Evolutionary conservation across 2,888 invertebrate species (phyloP).

Genomic region (Heliconius aoede): DNA sequence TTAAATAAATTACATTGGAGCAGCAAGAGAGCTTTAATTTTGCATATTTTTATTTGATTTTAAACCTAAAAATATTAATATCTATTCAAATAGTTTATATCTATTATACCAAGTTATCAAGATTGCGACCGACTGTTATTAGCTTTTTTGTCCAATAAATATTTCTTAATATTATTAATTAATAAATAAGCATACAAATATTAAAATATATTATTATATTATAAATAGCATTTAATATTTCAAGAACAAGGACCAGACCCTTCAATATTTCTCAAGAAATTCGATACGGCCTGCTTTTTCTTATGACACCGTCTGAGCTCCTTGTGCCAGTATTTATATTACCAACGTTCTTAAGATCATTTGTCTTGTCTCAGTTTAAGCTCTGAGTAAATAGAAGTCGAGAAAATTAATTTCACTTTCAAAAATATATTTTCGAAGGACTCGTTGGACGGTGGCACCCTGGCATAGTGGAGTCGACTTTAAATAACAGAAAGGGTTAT

Average conservation of each 20-base stretch:
- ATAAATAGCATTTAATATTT: neutral
- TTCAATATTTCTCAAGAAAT: slow-evolving; percentile 15
- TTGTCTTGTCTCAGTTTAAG: neutral
- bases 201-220: neutral
- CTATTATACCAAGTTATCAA: no score
- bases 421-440: neutral
- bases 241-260: neutral
- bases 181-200: no score
- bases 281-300: slow-evolving; percentile 11
- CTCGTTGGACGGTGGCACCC: neutral
- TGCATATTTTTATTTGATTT: no score
- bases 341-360: neutral
- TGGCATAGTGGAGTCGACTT: neutral
- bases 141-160: no score
- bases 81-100: no score
- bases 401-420: neutral
- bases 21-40: no score
- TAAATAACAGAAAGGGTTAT: neutral
- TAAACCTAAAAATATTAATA: no score
- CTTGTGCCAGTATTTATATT: slow-evolving; percentile 1
- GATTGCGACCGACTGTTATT: no score
- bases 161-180: no score
- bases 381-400: neutral
- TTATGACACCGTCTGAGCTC: slow-evolving; percentile 17
- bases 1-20: no score